Percentiles rank a stretch among this genome's conserved stretches.
Conservation (phyloP, 2,888 invertebrate species). For the Monochamus alternatus region DNA sequence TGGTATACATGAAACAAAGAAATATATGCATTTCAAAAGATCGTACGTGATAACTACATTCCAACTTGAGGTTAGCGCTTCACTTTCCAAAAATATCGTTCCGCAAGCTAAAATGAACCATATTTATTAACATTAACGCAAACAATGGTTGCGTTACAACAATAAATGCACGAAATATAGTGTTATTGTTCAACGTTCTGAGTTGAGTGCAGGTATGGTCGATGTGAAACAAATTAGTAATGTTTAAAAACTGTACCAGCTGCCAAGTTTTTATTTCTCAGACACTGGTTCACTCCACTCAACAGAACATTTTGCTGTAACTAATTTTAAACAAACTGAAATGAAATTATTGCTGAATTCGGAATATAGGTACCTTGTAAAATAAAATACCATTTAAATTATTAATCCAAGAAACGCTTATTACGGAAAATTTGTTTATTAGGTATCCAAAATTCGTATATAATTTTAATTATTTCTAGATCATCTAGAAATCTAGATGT, state of each 20-base stretch:
- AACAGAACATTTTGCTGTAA: too few species aligned
- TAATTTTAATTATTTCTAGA: too few species aligned
- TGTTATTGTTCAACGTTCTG: slow-evolving; percentile 42
- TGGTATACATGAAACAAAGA: slow-evolving; percentile 23
- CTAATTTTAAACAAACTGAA: too few species aligned
- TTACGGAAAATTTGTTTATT: too few species aligned
- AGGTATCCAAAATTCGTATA: too few species aligned
- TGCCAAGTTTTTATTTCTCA: too few species aligned
- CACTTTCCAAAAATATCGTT: slow-evolving; percentile 57
- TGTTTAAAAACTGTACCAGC: background rate
- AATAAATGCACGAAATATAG: slow-evolving; percentile 49
- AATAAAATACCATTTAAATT: too few species aligned
- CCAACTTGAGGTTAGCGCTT: slow-evolving; percentile 40
- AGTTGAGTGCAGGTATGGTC: slow-evolving; percentile 19
- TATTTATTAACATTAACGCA: slow-evolving; percentile 49
- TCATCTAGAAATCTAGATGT: too few species aligned
- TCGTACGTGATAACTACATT: slow-evolving; percentile 45
- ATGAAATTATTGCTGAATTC: too few species aligned
- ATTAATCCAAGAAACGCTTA: too few species aligned
- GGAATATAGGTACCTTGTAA: too few species aligned
- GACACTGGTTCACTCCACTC: too few species aligned
- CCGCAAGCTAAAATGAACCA: slow-evolving; percentile 48
- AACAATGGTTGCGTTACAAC: slow-evolving; percentile 49
- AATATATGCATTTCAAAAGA: slow-evolving; percentile 37
- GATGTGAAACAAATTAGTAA: background rate